phyloP scores from a whole-genome alignment of 2,888 invertebrate species.

The Cinara cedri region DNA sequence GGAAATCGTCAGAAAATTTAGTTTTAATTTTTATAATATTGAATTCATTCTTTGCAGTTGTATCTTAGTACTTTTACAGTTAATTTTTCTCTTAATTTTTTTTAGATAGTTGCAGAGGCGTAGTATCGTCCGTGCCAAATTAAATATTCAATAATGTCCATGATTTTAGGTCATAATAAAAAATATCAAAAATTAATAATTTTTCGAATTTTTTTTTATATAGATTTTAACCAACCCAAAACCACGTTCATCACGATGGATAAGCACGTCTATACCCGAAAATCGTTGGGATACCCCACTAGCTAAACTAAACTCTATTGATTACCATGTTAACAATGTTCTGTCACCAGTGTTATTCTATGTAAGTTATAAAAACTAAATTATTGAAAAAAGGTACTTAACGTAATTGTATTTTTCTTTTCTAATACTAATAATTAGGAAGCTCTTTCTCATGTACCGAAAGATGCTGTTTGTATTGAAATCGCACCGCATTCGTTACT shows the following conservation, averaged over 20 bases:
- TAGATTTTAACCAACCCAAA: slow-evolving; percentile 78
- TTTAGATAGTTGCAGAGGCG: too few species aligned
- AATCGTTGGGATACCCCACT: slow-evolving; percentile 78
- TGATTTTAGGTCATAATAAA: too few species aligned
- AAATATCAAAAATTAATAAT: too few species aligned
- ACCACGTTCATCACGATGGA: slow-evolving; percentile 81
- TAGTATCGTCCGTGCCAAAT: too few species aligned
- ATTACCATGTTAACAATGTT: slow-evolving; percentile 95
- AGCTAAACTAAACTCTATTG: slow-evolving; percentile 82
- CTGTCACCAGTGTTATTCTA: slow-evolving; percentile 78
- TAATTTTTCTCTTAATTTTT: too few species aligned
- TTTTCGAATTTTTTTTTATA: not conserved
- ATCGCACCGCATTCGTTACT: slow-evolving; percentile 93
- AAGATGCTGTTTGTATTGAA: slow-evolving; percentile 87
- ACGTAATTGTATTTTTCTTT: not conserved
- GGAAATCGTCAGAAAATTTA: too few species aligned
- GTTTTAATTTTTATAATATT: too few species aligned
- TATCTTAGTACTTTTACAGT: too few species aligned
- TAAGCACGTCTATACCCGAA: slow-evolving; percentile 91
- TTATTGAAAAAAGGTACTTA: too few species aligned
- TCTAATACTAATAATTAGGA: slow-evolving; percentile 64
- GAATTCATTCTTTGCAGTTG: too few species aligned
- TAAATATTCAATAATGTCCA: too few species aligned
- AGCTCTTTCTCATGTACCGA: slow-evolving; percentile 76
- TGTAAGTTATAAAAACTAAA: slow-evolving; percentile 1